Base-by-base conservation (phyloP, 2,888 invertebrate genomes). In the Protula sp. region DNA sequence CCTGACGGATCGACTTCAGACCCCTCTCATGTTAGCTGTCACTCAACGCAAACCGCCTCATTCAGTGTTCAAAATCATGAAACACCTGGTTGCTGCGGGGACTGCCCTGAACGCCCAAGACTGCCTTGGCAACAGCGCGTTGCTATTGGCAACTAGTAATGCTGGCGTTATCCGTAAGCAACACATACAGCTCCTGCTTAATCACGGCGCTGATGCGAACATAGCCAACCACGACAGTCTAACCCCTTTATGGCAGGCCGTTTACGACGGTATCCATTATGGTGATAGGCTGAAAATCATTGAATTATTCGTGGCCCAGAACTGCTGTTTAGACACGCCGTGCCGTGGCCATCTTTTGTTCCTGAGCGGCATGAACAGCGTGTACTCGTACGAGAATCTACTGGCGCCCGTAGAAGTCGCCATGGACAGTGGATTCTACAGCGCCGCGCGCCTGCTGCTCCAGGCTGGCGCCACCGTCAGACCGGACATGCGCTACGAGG, bases 201-300 rank as follows among this genome's bases (percentile, higher is more conserved):
- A 47, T 26, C 48, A 47, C 28, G 60, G 60, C 22, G 54, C 59
- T 30, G 60, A 64, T 47, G 54, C 62, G 22, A 57, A 64, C 48
- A 51, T 60, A 24, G 51, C 59, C 2, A 60, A 64, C 55, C n/a
- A 58, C 9, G 48, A 57, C 29, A 60, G 64, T 14, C 58, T 64
- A n/a, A 62, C 64, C 2, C 64, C 64, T 5, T 28, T 64, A 3
- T 64, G 64, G 64, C 64, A 64, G 48, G 60, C 62, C 4, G 60
- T 64, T 24, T 62, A 62, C 50, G 60, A 62, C 27, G 64, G 64
- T 2, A 28, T 54, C 31, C 62, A 60, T 26, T 58, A 64, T 26
- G 54, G 58, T 9, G 64, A 64, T 38, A 45, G 64, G 2, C 29
- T 59, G 30, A 45, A 55, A n/a, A 55, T 64, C 47, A 60, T 64